Percentiles rank a stretch among this genome's conserved stretches.
Conservation (phyloP, 1,140 invertebrate genomes). For the Oscheius sp. region DNA sequence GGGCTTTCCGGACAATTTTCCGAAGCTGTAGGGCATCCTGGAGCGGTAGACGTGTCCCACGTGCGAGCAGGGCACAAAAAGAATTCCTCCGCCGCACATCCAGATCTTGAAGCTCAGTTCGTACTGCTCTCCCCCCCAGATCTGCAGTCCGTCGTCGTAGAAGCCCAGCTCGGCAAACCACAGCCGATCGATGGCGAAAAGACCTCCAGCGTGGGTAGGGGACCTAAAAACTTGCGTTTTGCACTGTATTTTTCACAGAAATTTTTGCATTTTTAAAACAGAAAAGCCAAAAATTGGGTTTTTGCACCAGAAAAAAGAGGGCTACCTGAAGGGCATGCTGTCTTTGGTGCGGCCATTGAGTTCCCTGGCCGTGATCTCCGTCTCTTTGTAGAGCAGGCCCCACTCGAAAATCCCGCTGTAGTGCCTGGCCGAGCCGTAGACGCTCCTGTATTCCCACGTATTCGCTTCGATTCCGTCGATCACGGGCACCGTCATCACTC, state of each 20-base stretch:
- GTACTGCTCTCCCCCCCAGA: constrained; percentile 93
- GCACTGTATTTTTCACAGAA: too few species aligned
- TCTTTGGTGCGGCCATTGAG: constrained; percentile 73
- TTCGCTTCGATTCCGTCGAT: constrained; percentile 95
- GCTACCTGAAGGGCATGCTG: constrained; percentile 77
- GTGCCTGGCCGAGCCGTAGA: constrained; percentile 62
- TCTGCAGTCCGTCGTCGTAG: constrained; percentile 87
- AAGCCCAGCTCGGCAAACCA: constrained; percentile 89
- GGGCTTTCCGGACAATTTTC: constrained; percentile 83
- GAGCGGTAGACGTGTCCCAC: constrained; percentile 95
- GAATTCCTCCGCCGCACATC: constrained; percentile 95
- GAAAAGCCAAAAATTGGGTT: not conserved
- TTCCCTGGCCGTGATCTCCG: constrained; percentile 82
- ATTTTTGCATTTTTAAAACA: too few species aligned
- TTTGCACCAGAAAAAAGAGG: not conserved
- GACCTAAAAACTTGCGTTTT: constrained; percentile 63
- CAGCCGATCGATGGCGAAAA: constrained; percentile 94
- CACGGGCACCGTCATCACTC: constrained; percentile 91
- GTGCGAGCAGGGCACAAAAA: constrained; percentile 96
- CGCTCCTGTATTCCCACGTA: constrained; percentile 81
- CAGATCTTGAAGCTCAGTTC: constrained; percentile 95
- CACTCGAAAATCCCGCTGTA: constrained; percentile 89
- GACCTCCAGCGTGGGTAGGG: constrained; percentile 71
- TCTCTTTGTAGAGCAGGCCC: constrained; percentile 99
- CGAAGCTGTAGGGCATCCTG: constrained; percentile 96